A percentile compares a stretch with the other conserved stretches of the same genome.
Evolutionary conservation across 2,113 vertebrate genomes (phyloP).

Genomic region (Hippocampus zosterae): DNA sequence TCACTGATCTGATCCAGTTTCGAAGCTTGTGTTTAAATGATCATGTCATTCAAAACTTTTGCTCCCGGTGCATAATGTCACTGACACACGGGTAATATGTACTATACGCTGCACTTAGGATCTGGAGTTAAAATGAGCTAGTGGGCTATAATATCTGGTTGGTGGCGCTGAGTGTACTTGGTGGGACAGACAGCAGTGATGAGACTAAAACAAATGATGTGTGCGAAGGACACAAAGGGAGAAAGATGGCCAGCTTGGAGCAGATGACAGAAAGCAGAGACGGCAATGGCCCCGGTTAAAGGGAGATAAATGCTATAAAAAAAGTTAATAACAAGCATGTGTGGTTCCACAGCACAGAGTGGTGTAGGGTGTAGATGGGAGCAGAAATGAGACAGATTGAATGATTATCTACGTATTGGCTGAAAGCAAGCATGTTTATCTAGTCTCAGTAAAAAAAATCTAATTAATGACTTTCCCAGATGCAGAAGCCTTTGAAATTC

Average conservation of each 20-base stretch:
- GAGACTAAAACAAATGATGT: slow-evolving; percentile 42
- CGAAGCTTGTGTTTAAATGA: neutral
- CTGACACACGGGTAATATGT: neutral
- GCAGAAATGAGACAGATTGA: slow-evolving; percentile 20
- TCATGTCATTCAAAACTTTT: neutral
- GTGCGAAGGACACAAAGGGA: slow-evolving; percentile 25
- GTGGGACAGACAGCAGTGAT: slow-evolving; percentile 37
- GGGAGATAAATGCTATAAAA: slow-evolving; percentile 54
- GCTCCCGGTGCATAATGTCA: neutral
- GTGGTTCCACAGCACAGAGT: slow-evolving; percentile 38
- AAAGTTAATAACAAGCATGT: slow-evolving; percentile 58
- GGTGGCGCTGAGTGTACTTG: slow-evolving; percentile 33
- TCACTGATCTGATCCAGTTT: neutral
- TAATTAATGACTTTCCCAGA: neutral
- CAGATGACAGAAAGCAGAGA: slow-evolving; percentile 39
- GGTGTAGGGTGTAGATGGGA: slow-evolving; percentile 19
- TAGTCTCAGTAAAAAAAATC: neutral
- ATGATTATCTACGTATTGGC: neutral
- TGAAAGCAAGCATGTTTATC: neutral
- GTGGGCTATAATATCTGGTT: slow-evolving; percentile 14
- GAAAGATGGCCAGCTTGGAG: slow-evolving; percentile 16
- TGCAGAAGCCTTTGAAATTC: neutral
- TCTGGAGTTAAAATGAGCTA: slow-evolving; percentile 22
- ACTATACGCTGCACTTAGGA: slow-evolving; percentile 19
- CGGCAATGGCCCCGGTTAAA: slow-evolving; percentile 48